Conservation (phyloP, 2,113 vertebrate species). For the Antigone vipio region DNA sequence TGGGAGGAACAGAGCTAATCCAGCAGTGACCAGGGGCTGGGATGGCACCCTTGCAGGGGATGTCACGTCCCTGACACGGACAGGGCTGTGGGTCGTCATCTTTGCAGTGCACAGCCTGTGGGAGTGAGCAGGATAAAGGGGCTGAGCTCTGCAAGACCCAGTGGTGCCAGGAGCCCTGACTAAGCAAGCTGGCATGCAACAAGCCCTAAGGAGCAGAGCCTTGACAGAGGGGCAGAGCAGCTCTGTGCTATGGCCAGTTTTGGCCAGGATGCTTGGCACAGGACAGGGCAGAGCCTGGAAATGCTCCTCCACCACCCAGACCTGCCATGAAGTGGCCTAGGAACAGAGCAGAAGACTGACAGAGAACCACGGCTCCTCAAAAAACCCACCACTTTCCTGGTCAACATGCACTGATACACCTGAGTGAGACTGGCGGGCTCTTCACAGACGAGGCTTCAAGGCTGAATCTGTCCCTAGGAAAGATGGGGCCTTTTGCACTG, state of each 20-base stretch:
- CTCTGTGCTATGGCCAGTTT: not conserved
- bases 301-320: not conserved
- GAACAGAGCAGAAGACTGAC: not conserved
- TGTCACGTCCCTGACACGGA: not conserved
- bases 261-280: fast-evolving
- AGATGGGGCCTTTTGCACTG: fast-evolving
- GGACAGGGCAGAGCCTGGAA: not conserved
- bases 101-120: not conserved
- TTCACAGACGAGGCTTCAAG: not conserved
- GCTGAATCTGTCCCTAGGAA: not conserved
- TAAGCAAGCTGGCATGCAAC: not conserved
- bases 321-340: not conserved
- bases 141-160: not conserved
- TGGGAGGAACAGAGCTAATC: not conserved
- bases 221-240: not conserved
- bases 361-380: not conserved
- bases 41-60: not conserved
- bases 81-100: not conserved
- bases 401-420: fast-evolving
- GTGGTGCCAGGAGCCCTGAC: not conserved
- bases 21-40: not conserved
- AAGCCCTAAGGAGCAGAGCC: not conserved
- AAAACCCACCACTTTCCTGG: not conserved
- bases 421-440: fast-evolving
- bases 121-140: not conserved